Base-by-base conservation (phyloP, 2,888 invertebrate species). In the Eupithecia centaureata region DNA sequence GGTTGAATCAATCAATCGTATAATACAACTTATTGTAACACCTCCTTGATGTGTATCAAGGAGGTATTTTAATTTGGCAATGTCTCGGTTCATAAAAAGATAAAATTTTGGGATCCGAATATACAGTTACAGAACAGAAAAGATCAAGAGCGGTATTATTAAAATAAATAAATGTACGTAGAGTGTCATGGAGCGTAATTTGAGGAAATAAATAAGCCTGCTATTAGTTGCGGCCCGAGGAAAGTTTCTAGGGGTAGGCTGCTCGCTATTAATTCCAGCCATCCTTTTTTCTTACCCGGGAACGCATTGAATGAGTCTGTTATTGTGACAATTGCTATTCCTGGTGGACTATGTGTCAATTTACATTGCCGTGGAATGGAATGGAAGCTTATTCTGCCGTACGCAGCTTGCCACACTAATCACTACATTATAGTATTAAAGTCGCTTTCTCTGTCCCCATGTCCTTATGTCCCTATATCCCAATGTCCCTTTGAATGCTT, bases 181-280 rank as follows among this genome's bases (percentile, higher is more conserved):
- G n/a, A 61, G 28, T 62, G 62, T 56, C 30, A 54, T 64, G 30
- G 56, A 67, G 63, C 61, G 65, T 66, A 68, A 68, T 71, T 66
- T 61, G 54, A 65, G 18, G 57, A 59, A 65, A 69, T 65, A 65
- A 67, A 62, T 69, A 65, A 28, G 38, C 54, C 28, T 42, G 63
- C 28, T 22, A 63, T 56, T 63, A 63, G 38, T 38, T 38, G 56
- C 56, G 25, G 42, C 54, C 54, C n/a, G 30, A 38, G 33, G 52
- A n/a, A 42, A 61, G 51, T 61, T 25, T 51, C 30, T 61, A 54
- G 62, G 28, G n/a, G 33, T 54, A 35, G 38, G 56, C 18, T 63
- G 13, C 18, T n/a, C 32, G 32, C 12, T 12, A 28, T 52, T 63
- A 63, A 38, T 56, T 63, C 38, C 15, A 62, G 56, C 27, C 13